Conservation (phyloP, 2,113 vertebrate species). For the Crypturellus undulatus region DNA sequence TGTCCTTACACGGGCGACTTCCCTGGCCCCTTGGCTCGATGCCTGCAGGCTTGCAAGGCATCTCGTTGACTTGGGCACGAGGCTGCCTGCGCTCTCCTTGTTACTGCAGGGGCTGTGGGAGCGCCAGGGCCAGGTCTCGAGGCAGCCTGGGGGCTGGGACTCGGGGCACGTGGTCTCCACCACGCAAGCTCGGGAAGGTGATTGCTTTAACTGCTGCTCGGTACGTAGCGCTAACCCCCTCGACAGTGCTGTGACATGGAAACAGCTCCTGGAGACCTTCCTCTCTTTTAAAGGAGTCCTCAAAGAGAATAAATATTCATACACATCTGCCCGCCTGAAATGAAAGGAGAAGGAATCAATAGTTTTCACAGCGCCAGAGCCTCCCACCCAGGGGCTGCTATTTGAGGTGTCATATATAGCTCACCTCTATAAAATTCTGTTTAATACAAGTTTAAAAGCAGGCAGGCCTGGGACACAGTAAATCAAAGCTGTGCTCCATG, state of each 20-base stretch:
- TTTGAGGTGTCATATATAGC: neutral
- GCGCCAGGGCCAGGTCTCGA: too few species aligned
- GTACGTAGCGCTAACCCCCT: conserved; percentile 40
- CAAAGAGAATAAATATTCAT: conserved; percentile 78
- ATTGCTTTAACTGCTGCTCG: conserved; percentile 40
- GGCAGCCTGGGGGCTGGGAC: neutral
- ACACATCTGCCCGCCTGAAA: conserved; percentile 69
- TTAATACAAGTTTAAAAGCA: conserved; percentile 11
- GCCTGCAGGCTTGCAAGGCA: too few species aligned
- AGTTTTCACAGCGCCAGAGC: conserved; percentile 26
- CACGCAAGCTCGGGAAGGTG: neutral
- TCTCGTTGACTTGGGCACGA: too few species aligned
- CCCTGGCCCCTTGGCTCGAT: too few species aligned
- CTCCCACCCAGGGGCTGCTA: neutral
- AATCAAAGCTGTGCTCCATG: conserved; percentile 20
- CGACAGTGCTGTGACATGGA: conserved; percentile 55
- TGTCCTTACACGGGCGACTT: too few species aligned
- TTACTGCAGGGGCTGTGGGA: too few species aligned
- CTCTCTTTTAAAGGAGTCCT: conserved; percentile 29
- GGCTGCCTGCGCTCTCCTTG: too few species aligned
- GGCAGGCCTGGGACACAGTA: neutral
- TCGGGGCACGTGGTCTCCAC: neutral
- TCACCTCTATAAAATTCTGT: neutral
- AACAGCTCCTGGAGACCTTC: conserved; percentile 52
- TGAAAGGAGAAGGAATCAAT: conserved; percentile 26